Evolutionary conservation across 2,797 vertebrate species (phyloP).

Genomic region (Sebastes nivosus): DNA sequence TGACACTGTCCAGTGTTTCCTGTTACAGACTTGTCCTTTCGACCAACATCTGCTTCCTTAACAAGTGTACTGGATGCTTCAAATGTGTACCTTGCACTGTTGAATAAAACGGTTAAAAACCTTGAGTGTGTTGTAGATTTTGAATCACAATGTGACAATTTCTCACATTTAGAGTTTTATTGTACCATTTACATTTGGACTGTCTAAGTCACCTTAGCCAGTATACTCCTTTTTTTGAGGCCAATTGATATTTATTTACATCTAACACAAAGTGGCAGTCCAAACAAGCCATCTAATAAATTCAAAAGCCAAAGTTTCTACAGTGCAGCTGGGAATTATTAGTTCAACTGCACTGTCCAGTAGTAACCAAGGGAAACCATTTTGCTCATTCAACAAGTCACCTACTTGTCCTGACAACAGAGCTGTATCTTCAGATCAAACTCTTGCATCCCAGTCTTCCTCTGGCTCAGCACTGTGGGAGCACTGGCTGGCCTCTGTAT

Average conservation of each 20-base stretch:
- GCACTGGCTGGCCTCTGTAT: background rate
- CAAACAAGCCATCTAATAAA: background rate
- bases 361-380: background rate
- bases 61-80: slow-evolving; percentile 73
- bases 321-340: background rate
- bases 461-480: slow-evolving; percentile 17
- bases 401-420: slow-evolving; percentile 7
- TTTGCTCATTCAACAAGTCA: background rate
- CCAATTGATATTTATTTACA: background rate
- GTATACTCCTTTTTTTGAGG: background rate
- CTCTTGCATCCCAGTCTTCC: slow-evolving; percentile 75
- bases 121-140: background rate
- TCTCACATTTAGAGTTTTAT: slow-evolving; percentile 4
- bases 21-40: slow-evolving; percentile 62
- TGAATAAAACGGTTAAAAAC: slow-evolving; percentile 75
- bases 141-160: background rate
- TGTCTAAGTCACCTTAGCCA: background rate
- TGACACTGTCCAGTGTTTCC: slow-evolving; percentile 70
- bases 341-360: background rate
- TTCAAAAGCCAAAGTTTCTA: background rate
- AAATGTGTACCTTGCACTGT: slow-evolving; percentile 78
- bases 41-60: slow-evolving; percentile 71
- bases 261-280: background rate
- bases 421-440: slow-evolving; percentile 21
- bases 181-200: background rate